Percentiles rank a stretch among this genome's conserved stretches.
phyloP scores from a whole-genome alignment of 2,888 invertebrate genomes.

The Philopedon plagiatum region DNA sequence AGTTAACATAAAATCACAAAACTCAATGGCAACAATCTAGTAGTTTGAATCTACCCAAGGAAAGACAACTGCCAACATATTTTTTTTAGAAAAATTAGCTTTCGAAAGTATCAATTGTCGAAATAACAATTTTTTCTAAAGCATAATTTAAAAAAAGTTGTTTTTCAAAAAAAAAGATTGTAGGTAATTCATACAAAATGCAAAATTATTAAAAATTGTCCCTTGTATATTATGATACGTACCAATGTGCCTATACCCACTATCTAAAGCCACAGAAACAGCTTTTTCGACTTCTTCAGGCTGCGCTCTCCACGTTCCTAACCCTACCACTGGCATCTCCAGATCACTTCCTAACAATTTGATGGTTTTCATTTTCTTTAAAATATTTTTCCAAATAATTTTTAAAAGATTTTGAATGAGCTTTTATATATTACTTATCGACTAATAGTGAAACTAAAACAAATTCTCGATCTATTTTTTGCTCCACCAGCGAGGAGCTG shows the following conservation, averaged over 20 bases:
- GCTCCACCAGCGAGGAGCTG: slow-evolving; percentile 1
- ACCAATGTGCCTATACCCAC: slow-evolving; percentile 80
- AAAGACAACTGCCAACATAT: no score
- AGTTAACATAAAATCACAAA: no score
- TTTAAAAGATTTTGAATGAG: neutral
- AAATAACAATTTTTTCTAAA: no score
- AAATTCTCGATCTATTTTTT: slow-evolving; percentile 8
- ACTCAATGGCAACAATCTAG: no score
- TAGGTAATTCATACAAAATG: no score
- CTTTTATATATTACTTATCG: neutral
- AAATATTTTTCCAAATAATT: neutral
- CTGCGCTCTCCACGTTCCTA: slow-evolving; percentile 82
- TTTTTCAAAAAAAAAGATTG: no score
- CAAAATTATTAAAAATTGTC: no score
- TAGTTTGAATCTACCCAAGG: no score
- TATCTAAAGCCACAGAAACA: slow-evolving; percentile 76
- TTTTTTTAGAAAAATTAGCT: no score
- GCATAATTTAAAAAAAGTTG: no score
- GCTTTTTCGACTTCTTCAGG: slow-evolving; percentile 76
- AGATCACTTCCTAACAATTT: slow-evolving; percentile 32
- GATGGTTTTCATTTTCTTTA: slow-evolving; percentile 38
- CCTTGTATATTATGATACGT: slow-evolving; percentile 43
- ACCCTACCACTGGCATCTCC: slow-evolving; percentile 79
- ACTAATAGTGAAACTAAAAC: neutral
- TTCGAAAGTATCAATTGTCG: no score